Evolutionary conservation across 2,888 invertebrate species (phyloP).

Genomic region (Synanthedon tipuliformis): DNA sequence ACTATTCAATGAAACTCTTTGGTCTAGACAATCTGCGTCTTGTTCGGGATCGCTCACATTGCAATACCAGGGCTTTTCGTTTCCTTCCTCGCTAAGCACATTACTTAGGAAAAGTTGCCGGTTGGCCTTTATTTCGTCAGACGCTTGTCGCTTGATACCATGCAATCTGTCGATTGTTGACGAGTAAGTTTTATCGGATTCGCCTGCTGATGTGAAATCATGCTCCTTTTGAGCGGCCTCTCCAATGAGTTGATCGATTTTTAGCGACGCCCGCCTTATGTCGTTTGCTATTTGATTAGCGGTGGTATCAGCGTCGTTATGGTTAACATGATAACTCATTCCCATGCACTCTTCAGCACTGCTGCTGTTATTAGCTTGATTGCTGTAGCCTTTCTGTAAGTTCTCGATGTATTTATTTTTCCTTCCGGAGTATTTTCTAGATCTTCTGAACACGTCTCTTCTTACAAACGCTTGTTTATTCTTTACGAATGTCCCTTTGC

Average conservation of each 20-base stretch:
- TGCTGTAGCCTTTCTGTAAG: slow-evolving; percentile 41
- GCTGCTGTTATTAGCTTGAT: slow-evolving; percentile 50
- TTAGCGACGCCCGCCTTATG: slow-evolving; percentile 66
- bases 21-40: slow-evolving; percentile 49
- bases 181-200: slow-evolving; percentile 62
- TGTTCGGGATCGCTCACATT: slow-evolving; percentile 65
- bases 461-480: slow-evolving; percentile 67
- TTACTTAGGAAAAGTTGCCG: slow-evolving; percentile 55
- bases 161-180: slow-evolving; percentile 69
- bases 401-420: slow-evolving; percentile 50
- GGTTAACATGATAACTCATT: slow-evolving; percentile 64
- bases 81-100: slow-evolving; percentile 49
- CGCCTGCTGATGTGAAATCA: slow-evolving; percentile 35
- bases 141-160: slow-evolving; percentile 64
- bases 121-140: slow-evolving; percentile 61
- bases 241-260: slow-evolving; percentile 67
- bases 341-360: slow-evolving; percentile 60
- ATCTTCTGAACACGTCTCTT: slow-evolving; percentile 61
- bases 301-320: slow-evolving; percentile 67
- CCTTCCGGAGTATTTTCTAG: slow-evolving; percentile 61
- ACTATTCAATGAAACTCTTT: slow-evolving; percentile 35
- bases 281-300: slow-evolving; percentile 69
- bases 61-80: slow-evolving; percentile 64
- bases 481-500: slow-evolving; percentile 70
- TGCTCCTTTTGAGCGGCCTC: slow-evolving; percentile 45